Conservation (phyloP, 2,113 vertebrate species). For the Uropsilus gracilis region DNA sequence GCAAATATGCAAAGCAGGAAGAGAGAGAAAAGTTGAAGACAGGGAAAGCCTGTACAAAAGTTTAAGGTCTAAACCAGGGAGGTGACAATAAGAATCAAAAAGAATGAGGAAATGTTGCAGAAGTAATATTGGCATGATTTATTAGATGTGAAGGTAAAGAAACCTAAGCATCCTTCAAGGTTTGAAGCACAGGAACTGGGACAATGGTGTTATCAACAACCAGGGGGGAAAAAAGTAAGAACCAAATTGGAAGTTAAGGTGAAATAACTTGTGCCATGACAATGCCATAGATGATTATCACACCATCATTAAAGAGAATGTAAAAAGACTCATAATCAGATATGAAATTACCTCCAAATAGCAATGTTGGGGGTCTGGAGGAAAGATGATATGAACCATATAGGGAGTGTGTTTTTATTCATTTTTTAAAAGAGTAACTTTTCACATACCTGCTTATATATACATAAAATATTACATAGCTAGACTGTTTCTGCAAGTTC, state of each 20-base stretch:
- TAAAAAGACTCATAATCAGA: not conserved
- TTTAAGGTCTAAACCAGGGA: not conserved
- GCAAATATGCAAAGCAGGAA: not conserved
- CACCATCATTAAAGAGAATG: not conserved
- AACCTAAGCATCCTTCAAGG: not conserved
- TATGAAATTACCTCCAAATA: constrained; percentile 24
- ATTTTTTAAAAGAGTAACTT: not conserved
- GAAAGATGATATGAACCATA: constrained; percentile 16
- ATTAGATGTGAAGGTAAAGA: not conserved
- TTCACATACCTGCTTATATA: not conserved
- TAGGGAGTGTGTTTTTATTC: not conserved
- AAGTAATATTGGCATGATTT: not conserved
- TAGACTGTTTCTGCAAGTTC: not conserved
- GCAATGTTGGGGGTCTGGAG: not conserved
- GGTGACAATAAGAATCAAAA: not conserved
- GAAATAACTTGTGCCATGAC: not conserved
- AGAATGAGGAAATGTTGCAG: not conserved
- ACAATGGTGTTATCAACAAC: not conserved
- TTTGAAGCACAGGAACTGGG: not conserved
- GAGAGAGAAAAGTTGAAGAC: not conserved
- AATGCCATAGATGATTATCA: not conserved
- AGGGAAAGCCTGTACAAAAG: not conserved
- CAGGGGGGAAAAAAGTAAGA: not conserved
- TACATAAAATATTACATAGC: not conserved
- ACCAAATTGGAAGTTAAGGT: not conserved